Percentiles rank a stretch among this genome's conserved stretches.
Conservation (phyloP, 2,888 invertebrate species). For the Taphrorychus bicolor region DNA sequence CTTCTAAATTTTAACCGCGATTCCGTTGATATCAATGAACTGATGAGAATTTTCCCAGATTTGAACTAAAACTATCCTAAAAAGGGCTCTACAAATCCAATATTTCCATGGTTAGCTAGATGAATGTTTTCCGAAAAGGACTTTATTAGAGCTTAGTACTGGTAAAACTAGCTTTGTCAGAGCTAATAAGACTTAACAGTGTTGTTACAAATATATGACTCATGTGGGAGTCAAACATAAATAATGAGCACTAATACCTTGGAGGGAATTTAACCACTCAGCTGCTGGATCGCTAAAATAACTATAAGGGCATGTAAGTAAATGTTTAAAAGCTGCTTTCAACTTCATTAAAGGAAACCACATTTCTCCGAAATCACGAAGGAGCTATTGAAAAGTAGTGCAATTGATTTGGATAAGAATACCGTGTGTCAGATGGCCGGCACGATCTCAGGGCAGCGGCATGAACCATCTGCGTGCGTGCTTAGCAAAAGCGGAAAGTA, state of each 20-base stretch:
- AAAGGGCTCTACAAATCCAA: no score
- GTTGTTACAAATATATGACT: no score
- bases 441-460: constrained; percentile 48
- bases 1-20: no score
- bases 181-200: no score
- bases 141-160: no score
- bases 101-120: no score
- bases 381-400: constrained; percentile 19
- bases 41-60: no score
- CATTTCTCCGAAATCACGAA: constrained; percentile 25
- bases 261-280: background rate
- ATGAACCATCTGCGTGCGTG: constrained; percentile 54
- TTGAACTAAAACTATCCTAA: no score
- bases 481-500: constrained; percentile 54
- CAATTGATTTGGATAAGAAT: constrained; percentile 29
- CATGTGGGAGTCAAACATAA: background rate
- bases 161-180: no score
- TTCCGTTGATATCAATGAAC: no score
- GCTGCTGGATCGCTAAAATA: background rate
- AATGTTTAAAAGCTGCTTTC: background rate
- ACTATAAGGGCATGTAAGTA: background rate
- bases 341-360: constrained; percentile 1
- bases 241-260: background rate
- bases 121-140: no score
- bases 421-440: constrained; percentile 49